These are phyloP conservation scores for Protula sp. DNA, from an alignment of 2,888 invertebrate genomes.

Conservation along the genomic window DNA sequence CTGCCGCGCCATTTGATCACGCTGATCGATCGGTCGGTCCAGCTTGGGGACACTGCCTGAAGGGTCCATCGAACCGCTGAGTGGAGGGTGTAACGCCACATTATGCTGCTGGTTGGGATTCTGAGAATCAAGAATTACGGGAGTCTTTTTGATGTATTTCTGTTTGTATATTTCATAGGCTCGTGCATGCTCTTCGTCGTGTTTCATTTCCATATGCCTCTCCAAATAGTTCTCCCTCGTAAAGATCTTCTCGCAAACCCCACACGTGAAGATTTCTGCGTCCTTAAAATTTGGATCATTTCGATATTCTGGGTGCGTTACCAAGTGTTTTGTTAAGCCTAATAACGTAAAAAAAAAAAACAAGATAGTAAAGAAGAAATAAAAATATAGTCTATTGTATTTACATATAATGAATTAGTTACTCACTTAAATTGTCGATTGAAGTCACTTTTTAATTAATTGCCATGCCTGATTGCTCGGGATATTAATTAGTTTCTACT, in stretches of 20 bases:
- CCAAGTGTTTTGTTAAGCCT: conserved; percentile 24
- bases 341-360: too few species aligned
- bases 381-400: too few species aligned
- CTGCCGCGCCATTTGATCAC: background rate
- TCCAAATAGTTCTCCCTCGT: conserved; percentile 12
- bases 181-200: conserved; percentile 6
- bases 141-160: background rate
- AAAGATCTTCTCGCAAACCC: conserved; percentile 12
- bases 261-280: conserved; percentile 2
- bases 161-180: conserved; percentile 3
- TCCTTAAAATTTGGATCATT: background rate
- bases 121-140: too few species aligned
- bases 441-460: too few species aligned
- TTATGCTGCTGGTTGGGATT: background rate
- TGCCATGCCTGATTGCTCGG: too few species aligned
- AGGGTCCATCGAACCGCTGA: too few species aligned
- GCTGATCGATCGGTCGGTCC: background rate
- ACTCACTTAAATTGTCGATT: too few species aligned
- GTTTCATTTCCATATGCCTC: conserved; percentile 13
- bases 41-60: background rate
- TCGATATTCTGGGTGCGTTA: conserved; percentile 14
- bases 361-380: too few species aligned
- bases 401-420: too few species aligned
- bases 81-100: too few species aligned
- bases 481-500: too few species aligned